Conservation (phyloP, 2,888 invertebrate genomes). For the Lingula anatina region DNA sequence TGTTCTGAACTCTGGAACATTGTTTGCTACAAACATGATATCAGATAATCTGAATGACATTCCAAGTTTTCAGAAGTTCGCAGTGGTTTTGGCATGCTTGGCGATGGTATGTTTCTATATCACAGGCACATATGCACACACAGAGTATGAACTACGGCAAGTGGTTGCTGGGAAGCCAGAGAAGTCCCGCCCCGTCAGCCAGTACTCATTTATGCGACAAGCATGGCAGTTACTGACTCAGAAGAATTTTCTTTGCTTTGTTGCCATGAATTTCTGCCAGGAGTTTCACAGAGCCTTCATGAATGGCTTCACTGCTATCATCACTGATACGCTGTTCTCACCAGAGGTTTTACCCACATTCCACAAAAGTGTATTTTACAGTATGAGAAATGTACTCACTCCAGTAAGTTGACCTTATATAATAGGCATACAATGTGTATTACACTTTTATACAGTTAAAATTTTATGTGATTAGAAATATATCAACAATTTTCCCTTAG, state of each 20-base stretch:
- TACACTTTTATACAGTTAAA: too few species aligned
- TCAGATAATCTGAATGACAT: slow-evolving; percentile 44
- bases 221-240: slow-evolving; percentile 30
- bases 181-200: neutral
- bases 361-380: too few species aligned
- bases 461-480: too few species aligned
- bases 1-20: slow-evolving; percentile 26
- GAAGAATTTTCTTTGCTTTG: slow-evolving; percentile 36
- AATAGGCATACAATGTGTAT: too few species aligned
- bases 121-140: slow-evolving; percentile 29
- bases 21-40: slow-evolving; percentile 30
- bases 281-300: slow-evolving; percentile 30
- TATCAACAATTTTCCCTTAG: too few species aligned
- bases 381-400: too few species aligned
- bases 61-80: slow-evolving; percentile 36
- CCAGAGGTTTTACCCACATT: too few species aligned
- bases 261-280: slow-evolving; percentile 37
- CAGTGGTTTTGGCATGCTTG: slow-evolving; percentile 32
- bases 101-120: too few species aligned
- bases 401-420: too few species aligned
- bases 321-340: slow-evolving; percentile 33
- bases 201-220: too few species aligned
- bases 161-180: too few species aligned
- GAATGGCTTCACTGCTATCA: slow-evolving; percentile 30
- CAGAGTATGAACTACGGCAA: slow-evolving; percentile 35